These are phyloP conservation scores for Tholera decimalis DNA, from an alignment of 2,888 invertebrate genomes.

Conservation along the genomic window DNA sequence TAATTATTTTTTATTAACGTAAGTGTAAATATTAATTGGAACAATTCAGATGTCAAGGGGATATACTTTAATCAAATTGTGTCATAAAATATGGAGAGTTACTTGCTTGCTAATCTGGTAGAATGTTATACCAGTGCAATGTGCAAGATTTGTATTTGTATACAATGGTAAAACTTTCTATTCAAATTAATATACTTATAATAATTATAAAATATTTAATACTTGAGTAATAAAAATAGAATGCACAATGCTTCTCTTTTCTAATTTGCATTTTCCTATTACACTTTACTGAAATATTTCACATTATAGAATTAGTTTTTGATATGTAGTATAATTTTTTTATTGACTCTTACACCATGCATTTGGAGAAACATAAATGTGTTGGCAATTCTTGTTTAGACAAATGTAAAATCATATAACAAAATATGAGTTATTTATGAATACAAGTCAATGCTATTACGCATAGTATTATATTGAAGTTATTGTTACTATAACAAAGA, in stretches of 20 bases:
- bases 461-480: constrained; percentile 1
- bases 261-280: constrained; percentile 69
- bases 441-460: constrained; percentile 6
- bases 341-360: constrained; percentile 20
- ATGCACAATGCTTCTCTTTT: constrained; percentile 78
- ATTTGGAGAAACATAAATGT: constrained; percentile 58
- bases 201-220: constrained; percentile 33
- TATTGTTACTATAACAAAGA: background rate
- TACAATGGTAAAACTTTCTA: constrained; percentile 36
- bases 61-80: constrained; percentile 48
- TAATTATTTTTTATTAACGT: constrained; percentile 41
- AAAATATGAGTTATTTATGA: constrained; percentile 6
- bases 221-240: constrained; percentile 60
- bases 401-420: background rate
- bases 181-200: constrained; percentile 26
- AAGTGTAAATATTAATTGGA: constrained; percentile 45
- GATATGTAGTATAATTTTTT: constrained; percentile 35
- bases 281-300: constrained; percentile 54
- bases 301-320: constrained; percentile 47
- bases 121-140: constrained; percentile 28
- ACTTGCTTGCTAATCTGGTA: constrained; percentile 47
- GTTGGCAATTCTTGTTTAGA: constrained; percentile 13
- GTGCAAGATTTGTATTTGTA: constrained; percentile 36
- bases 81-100: constrained; percentile 24
- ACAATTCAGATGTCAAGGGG: constrained; percentile 62